These are phyloP conservation scores for Zaprionus kolodkinae DNA, from an alignment of 1,140 invertebrate species.

Conservation along the genomic window DNA sequence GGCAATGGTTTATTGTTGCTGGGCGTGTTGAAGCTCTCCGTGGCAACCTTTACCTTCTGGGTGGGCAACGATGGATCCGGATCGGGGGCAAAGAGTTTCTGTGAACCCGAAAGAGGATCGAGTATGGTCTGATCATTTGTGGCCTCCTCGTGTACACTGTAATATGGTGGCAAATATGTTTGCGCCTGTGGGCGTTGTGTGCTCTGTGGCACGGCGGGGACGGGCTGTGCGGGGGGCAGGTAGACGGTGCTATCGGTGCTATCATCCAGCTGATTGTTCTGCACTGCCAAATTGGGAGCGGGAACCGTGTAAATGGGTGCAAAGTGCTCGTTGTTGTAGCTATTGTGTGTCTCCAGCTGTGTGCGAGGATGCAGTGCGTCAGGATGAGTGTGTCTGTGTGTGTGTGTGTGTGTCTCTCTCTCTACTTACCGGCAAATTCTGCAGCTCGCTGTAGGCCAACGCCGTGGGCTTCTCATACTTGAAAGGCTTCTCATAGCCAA, in stretches of 20 bases:
- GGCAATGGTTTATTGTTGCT: conserved; percentile 85
- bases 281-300: conserved; percentile 87
- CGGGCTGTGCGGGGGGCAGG: conserved; percentile 44
- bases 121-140: conserved; percentile 83
- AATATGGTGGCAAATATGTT: conserved; percentile 69
- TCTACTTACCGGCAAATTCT: conserved; percentile 75
- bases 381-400: conserved; percentile 27
- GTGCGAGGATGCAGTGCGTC: conserved; percentile 2
- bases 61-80: conserved; percentile 84
- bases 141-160: conserved; percentile 85
- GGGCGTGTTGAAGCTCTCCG: conserved; percentile 84
- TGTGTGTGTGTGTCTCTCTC: background rate
- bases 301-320: conserved; percentile 93
- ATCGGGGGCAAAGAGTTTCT: conserved; percentile 85
- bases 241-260: conserved; percentile 54
- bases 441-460: conserved; percentile 61
- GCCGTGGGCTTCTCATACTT: conserved; percentile 74
- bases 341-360: conserved; percentile 72
- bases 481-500: conserved; percentile 78
- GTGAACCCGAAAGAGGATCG: conserved; percentile 80
- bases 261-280: conserved; percentile 70
- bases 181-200: conserved; percentile 42
- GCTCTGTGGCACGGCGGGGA: conserved; percentile 36
- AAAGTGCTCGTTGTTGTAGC: conserved; percentile 79
- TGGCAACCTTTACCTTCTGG: conserved; percentile 80